Base-by-base conservation (phyloP, 2,797 vertebrate species). In the Discoglossus pictus region DNA sequence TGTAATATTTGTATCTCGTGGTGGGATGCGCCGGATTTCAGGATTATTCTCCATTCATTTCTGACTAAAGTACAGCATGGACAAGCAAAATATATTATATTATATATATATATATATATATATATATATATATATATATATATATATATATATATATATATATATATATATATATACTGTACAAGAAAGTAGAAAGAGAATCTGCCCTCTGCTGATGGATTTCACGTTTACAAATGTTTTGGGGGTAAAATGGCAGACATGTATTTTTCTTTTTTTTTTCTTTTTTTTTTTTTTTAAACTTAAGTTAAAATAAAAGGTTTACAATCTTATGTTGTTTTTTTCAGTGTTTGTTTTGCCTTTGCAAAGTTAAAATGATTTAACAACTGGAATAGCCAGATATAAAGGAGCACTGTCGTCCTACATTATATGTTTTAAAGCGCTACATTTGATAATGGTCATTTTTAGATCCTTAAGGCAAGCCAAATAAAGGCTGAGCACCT, bases 261-360 rank as follows among this genome's bases (percentile, higher is more conserved):
- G 12, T 25, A 25, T 31, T 31, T 47, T 47, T 21, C 13, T 47
- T 47, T 6, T 15, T 18, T 50, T 50, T 50, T 15, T 25, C 6
- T 50, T 50, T 27, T 50, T 12, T 50, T 50, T 25, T 16, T 50
- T 56, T 67, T 48, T 60, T 31, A 23, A 51, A 43, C 38, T 35
- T 68, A 71, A 71, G 46, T 71, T 71, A 61, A 59, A 71, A 51
- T 64, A 64, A 70, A 62, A 64, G 23, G 61, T 51, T 69, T 51
- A 70, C 59, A 58, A n/a, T n/a, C n/a, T n/a, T n/a, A n/a, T n/a
- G n/a, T n/a, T n/a, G n/a, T n/a, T 40, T 12, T 40, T 70, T 5
- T 1, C 9, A 35, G 31, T 59, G 42, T 44, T 11, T 47, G 9
- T 13, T 47, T 47, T 47, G 17, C 44, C 17, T 17, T 31, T n/a